A percentile compares a stretch with the other conserved stretches of the same genome.
These are phyloP conservation scores for Luidia sarsii DNA, from an alignment of 53 echinoderm and acorn worm species.

Conservation along the genomic window DNA sequence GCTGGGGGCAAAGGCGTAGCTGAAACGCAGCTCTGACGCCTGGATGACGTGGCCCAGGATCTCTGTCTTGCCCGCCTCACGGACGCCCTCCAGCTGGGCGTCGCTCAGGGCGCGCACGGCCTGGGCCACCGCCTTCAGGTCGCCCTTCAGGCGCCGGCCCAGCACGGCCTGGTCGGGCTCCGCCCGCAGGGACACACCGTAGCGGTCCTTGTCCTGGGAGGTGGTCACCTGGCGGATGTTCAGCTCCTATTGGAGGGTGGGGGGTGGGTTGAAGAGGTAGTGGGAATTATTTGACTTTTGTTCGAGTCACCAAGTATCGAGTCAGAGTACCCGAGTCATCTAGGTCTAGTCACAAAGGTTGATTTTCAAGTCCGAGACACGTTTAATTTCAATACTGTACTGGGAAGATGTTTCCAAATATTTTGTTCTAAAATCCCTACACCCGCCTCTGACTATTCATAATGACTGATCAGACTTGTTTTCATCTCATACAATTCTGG, in stretches of 20 bases:
- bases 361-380: too few relatives aligned
- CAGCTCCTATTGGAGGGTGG: constrained; percentile 68
- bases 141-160: constrained; percentile 89
- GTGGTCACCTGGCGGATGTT: constrained; percentile 89
- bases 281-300: too few relatives aligned
- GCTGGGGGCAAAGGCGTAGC: constrained; percentile 68
- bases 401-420: too few relatives aligned
- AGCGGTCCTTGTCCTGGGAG: constrained; percentile 90
- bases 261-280: too few relatives aligned
- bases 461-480: too few relatives aligned
- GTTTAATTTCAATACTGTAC: too few relatives aligned
- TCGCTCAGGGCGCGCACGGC: constrained; percentile 82
- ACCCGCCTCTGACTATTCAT: too few relatives aligned
- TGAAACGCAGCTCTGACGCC: constrained; percentile 80
- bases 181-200: constrained; percentile 84
- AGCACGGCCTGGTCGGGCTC: constrained; percentile 92
- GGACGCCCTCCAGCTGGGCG: constrained; percentile 80
- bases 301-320: too few relatives aligned
- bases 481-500: too few relatives aligned
- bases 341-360: too few relatives aligned
- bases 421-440: too few relatives aligned
- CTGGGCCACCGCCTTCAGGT: constrained; percentile 79
- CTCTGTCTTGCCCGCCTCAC: constrained; percentile 69
- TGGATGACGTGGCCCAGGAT: constrained; percentile 79
- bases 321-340: too few relatives aligned